Evolutionary conservation across 1,140 invertebrate genomes (phyloP).

Genomic region (Papilio aristodemus): DNA sequence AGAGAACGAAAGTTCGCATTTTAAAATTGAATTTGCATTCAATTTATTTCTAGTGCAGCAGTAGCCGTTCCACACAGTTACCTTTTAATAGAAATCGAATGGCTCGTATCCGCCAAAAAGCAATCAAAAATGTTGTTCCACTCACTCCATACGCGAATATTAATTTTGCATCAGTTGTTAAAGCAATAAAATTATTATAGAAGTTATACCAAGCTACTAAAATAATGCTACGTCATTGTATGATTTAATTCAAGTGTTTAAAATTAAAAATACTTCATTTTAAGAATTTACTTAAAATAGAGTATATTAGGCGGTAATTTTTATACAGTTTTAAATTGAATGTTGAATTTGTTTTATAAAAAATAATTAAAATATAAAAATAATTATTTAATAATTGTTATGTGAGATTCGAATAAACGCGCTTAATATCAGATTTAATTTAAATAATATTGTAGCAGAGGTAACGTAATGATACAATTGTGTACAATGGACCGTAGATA

Average conservation of each 20-base stretch:
- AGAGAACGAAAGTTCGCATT: conserved; percentile 11
- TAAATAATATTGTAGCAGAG: not conserved
- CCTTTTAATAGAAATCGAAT: conserved; percentile 32
- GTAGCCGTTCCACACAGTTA: conserved; percentile 32
- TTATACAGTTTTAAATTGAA: no score
- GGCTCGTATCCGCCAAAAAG: conserved; percentile 24
- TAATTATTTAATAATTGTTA: no score
- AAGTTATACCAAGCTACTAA: not conserved
- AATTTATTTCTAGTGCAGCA: conserved; percentile 22
- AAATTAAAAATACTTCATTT: no score
- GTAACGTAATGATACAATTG: not conserved
- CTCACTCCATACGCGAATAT: not conserved
- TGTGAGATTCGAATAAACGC: no score
- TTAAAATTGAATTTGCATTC: conserved; percentile 21
- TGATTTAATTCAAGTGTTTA: no score
- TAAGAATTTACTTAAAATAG: no score
- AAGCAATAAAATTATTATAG: not conserved
- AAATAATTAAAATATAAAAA: no score
- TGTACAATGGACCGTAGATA: conserved; percentile 18
- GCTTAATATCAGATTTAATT: not conserved
- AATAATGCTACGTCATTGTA: no score
- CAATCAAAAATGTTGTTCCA: conserved; percentile 26
- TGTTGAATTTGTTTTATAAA: no score
- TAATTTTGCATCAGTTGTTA: not conserved
- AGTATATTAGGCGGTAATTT: no score